Conservation (phyloP, 2,797 vertebrate genomes). For the Sarcophilus harrisii region DNA sequence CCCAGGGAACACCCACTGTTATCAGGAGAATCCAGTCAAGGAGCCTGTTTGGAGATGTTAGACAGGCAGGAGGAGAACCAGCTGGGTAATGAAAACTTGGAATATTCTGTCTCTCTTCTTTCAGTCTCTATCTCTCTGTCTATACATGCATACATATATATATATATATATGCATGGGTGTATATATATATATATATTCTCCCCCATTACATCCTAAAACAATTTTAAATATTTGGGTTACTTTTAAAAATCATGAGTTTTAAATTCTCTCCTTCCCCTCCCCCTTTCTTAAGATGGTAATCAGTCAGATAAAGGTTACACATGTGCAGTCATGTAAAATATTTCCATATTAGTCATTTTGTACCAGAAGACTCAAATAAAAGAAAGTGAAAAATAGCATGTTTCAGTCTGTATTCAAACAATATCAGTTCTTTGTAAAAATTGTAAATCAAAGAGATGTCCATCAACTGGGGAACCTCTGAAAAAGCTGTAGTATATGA, state of each 20-base stretch:
- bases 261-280: background rate
- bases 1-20: background rate
- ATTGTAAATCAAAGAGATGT: too few relatives aligned
- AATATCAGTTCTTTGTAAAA: background rate
- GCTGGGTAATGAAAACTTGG: background rate
- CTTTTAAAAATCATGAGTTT: background rate
- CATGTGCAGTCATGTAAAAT: background rate
- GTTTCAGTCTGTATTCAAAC: background rate
- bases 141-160: too few relatives aligned
- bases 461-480: too few relatives aligned
- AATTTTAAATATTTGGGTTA: background rate
- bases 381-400: background rate
- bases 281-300: background rate
- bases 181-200: too few relatives aligned
- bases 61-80: background rate
- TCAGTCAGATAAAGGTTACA: background rate
- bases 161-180: too few relatives aligned
- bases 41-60: background rate
- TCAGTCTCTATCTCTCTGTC: too few relatives aligned
- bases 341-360: background rate
- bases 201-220: background rate
- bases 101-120: background rate
- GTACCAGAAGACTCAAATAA: background rate
- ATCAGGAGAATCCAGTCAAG: background rate
- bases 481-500: too few relatives aligned